phyloP scores from a whole-genome alignment of 2,888 invertebrate genomes.

The Tenthredo amoena region DNA sequence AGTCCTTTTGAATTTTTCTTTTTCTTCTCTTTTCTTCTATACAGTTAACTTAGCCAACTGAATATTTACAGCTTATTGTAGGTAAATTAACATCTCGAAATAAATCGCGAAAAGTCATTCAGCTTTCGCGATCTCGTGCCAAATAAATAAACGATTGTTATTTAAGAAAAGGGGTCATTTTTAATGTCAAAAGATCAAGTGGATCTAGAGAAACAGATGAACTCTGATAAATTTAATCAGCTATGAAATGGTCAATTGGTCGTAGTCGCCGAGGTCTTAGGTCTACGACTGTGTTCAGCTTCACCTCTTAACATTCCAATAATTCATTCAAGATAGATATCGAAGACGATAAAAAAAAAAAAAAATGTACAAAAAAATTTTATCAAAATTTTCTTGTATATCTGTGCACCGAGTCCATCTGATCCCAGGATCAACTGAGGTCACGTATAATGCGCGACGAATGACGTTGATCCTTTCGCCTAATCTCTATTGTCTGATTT shows the following conservation, averaged over 20 bases:
- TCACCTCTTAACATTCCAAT: neutral
- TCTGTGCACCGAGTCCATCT: neutral
- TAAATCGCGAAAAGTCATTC: neutral
- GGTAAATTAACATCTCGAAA: neutral
- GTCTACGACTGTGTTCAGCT: neutral
- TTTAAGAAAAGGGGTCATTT: constrained; percentile 1
- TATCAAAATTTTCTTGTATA: neutral
- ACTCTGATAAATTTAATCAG: constrained; percentile 30
- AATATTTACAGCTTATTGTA: neutral
- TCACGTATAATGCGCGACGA: constrained; percentile 16
- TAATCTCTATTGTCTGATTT: constrained; percentile 65
- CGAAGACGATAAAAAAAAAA: neutral
- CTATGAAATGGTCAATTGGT: constrained; percentile 37
- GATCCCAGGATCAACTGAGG: constrained; percentile 27
- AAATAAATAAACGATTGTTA: neutral
- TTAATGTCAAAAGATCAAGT: neutral
- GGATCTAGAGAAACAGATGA: constrained; percentile 16
- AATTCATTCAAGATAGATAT: neutral
- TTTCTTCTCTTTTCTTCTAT: neutral
- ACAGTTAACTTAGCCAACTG: neutral
- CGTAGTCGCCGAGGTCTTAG: constrained; percentile 16
- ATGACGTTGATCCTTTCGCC: constrained; percentile 24
- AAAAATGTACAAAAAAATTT: neutral
- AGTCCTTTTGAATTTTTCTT: no score
- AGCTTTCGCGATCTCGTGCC: neutral